Base-by-base conservation (phyloP, 2,888 invertebrate genomes). In the Dynastes grantii region DNA sequence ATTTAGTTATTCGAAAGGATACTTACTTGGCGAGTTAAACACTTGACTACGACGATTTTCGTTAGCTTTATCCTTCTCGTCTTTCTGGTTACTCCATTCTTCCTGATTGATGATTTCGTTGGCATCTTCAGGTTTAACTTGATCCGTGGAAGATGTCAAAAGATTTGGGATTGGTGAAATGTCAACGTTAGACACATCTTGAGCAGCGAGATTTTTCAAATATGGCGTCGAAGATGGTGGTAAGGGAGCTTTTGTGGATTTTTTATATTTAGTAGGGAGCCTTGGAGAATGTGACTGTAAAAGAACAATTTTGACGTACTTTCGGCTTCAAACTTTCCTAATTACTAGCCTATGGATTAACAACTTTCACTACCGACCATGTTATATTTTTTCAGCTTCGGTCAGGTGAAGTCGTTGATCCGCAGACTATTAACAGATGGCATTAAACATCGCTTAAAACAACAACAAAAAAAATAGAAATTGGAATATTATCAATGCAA, bases 231-330 rank as follows among this genome's bases (percentile, higher is more conserved):
- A 87, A 6, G 85, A 79, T 0, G 92, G 93, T 11, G 94, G 93
- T 11, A 91, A 91, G 0, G 95, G 95, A 0, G 95, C 95, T 5
- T 91, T 91, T 64, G 92, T 92, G 78, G 91, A 90, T 87, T 94
- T 94, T 76, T 92, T 90, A 68, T 90, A 85, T 76, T 90, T 90
- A 0, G 92, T 92, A 2, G 92, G 92, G 27, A 87, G 82, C 78
- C 86, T 87, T 0, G 89, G 88, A 9, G 89, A 88, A 79, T 86
- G 86, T 79, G 84, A 85, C 88, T 87, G 76, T 29, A 82, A 81
- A 76, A 68, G 77, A 77, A 80, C 76, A 32, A 68, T 16, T 16
- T n/a, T 16, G 53, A 63, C 11, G 13, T 32, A 49, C 64, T 55
- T 55, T 55, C 5, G n/a, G 2, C 22, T n/a, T 16, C 53, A 11